phyloP scores from a whole-genome alignment of 2,797 vertebrate genomes.

The Sebastes flavidus region DNA sequence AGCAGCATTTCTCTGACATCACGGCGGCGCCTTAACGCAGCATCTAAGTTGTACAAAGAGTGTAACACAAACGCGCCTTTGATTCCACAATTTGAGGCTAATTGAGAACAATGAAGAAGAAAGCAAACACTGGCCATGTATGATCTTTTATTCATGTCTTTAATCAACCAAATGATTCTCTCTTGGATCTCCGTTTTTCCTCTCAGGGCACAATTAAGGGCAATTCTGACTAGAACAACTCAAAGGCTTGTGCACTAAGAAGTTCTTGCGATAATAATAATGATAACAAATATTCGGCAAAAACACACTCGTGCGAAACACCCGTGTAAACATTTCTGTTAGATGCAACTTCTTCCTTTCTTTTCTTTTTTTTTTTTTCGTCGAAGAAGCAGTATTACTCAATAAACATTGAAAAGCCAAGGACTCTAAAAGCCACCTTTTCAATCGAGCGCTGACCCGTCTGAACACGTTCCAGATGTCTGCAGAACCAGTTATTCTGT shows the following conservation, averaged over 20 bases:
- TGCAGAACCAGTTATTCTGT: conserved; percentile 76
- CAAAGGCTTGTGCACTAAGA: conserved; percentile 46
- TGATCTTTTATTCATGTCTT: conserved; percentile 78
- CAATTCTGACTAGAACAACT: conserved; percentile 52
- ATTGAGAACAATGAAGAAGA: conserved; percentile 80
- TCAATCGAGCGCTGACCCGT: conserved; percentile 61
- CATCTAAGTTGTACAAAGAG: conserved; percentile 55
- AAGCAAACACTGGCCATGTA: conserved; percentile 45
- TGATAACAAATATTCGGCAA: conserved; percentile 39
- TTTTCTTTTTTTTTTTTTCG: background rate
- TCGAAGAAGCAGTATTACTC: background rate
- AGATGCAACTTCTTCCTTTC: background rate
- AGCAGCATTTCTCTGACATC: conserved; percentile 7
- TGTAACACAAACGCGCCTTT: conserved; percentile 62
- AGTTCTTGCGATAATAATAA: conserved; percentile 48
- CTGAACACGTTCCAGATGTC: conserved; percentile 76
- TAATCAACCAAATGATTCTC: conserved; percentile 71
- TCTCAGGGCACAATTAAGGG: conserved; percentile 73
- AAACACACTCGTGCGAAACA: conserved; percentile 17
- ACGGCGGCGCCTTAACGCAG: background rate
- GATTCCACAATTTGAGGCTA: conserved; percentile 77
- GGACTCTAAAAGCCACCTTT: conserved; percentile 12
- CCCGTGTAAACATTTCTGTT: conserved; percentile 18
- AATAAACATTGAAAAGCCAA: background rate
- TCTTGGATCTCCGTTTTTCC: conserved; percentile 52